These are phyloP conservation scores for Oophaga pumilio DNA, from an alignment of 2,113 vertebrate species.

Conservation along the genomic window DNA sequence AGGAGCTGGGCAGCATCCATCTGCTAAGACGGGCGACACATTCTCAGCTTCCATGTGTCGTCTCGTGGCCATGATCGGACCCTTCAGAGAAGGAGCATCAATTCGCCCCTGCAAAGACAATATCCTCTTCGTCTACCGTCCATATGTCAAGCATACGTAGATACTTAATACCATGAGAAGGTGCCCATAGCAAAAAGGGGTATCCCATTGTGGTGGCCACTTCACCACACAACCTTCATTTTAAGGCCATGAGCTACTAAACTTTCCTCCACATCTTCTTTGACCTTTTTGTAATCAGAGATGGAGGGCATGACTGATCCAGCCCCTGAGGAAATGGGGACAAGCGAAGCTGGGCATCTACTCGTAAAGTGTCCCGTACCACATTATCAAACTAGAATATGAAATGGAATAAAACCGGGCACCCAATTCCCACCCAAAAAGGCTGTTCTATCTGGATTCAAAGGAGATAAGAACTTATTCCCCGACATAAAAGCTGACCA, in stretches of 20 bases:
- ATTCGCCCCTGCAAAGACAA: neutral
- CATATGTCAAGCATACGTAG: neutral
- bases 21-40: constrained; percentile 39
- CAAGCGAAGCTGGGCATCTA: neutral
- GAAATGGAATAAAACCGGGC: neutral
- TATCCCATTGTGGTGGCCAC: neutral
- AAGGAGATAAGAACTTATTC: too few species aligned
- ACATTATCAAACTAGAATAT: neutral
- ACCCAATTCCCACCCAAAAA: neutral
- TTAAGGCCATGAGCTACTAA: neutral
- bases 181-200: neutral
- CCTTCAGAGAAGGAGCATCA: neutral
- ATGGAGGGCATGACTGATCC: neutral
- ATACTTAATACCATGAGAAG: neutral
- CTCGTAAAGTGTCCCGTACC: neutral
- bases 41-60: constrained; percentile 35
- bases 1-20: constrained; percentile 48
- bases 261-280: neutral
- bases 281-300: neutral
- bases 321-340: neutral
- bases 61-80: neutral
- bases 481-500: too few species aligned
- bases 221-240: neutral
- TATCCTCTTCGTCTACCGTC: neutral
- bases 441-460: too few species aligned